Evolutionary conservation across 92 coral and sea anemone genomes (phyloP).

Genomic region (Zoanthus sansibaricus): DNA sequence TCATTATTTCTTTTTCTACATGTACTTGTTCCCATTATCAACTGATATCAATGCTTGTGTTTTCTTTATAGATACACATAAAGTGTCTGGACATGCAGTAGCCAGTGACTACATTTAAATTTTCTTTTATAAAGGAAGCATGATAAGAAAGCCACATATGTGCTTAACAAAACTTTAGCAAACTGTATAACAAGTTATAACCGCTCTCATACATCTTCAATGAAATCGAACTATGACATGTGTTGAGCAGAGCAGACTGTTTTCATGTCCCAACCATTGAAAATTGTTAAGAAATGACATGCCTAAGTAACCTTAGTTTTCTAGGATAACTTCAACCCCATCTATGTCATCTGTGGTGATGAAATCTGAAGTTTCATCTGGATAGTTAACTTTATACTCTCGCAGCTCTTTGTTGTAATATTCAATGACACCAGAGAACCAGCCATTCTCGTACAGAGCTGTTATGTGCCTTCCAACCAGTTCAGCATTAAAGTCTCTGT

Average conservation of each 20-base stretch:
- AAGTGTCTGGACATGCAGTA: too few species aligned
- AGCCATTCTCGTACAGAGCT: slow-evolving; percentile 47
- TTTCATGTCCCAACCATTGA: slow-evolving; percentile 7
- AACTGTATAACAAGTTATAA: background rate
- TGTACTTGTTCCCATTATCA: too few species aligned
- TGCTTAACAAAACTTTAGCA: slow-evolving; percentile 2
- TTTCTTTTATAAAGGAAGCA: background rate
- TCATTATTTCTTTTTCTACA: too few species aligned
- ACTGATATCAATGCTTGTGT: background rate
- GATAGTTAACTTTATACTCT: slow-evolving; percentile 52
- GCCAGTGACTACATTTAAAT: background rate
- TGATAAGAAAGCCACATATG: background rate
- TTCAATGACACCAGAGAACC: slow-evolving; percentile 53
- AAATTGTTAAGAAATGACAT: background rate
- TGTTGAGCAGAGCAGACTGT: background rate
- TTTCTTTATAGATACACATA: background rate
- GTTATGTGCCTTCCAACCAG: slow-evolving; percentile 55
- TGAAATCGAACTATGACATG: slow-evolving; percentile 14
- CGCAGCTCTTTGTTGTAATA: slow-evolving; percentile 41
- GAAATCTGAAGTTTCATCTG: slow-evolving; percentile 45
- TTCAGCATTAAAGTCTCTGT: slow-evolving; percentile 45
- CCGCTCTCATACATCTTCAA: slow-evolving; percentile 5
- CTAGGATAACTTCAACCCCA: slow-evolving; percentile 56
- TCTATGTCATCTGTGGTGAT: slow-evolving; percentile 44
- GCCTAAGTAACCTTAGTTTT: slow-evolving; percentile 18